Conservation (phyloP, 2,797 vertebrate genomes). For the Okamejei kenojei region DNA sequence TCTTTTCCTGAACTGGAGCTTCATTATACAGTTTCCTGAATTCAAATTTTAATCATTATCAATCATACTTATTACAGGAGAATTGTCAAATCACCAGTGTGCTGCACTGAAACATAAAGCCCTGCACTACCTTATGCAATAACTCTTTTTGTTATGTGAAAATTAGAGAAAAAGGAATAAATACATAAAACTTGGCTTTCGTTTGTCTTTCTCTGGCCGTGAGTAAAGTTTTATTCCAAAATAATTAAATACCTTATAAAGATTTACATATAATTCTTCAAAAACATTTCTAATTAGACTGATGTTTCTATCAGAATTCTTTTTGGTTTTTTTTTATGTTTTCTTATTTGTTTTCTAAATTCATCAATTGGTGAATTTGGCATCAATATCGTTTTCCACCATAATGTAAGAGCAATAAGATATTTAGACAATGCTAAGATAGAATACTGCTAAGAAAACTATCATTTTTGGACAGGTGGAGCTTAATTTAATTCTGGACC, state of each 20-base stretch:
- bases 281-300: neutral
- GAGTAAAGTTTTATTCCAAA: conserved; percentile 9
- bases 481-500: neutral
- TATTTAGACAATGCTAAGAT: neutral
- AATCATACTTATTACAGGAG: conserved; percentile 30
- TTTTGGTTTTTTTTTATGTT: neutral
- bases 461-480: neutral
- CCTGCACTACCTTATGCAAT: neutral
- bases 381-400: neutral
- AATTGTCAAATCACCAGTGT: conserved; percentile 30
- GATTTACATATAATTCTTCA: neutral
- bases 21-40: conserved; percentile 34
- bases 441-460: neutral
- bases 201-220: neutral
- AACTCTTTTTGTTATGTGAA: conserved; percentile 17
- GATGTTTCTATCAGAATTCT: neutral
- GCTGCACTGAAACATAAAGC: conserved; percentile 13
- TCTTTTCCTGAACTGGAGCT: conserved; percentile 16
- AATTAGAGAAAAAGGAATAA: conserved; percentile 11
- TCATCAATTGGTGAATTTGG: neutral
- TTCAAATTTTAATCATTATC: conserved; percentile 35
- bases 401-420: neutral
- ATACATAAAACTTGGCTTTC: conserved; percentile 4
- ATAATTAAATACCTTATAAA: neutral
- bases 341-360: neutral